These are phyloP conservation scores for Patella caerulea DNA, from an alignment of 2,888 invertebrate species.

Conservation along the genomic window DNA sequence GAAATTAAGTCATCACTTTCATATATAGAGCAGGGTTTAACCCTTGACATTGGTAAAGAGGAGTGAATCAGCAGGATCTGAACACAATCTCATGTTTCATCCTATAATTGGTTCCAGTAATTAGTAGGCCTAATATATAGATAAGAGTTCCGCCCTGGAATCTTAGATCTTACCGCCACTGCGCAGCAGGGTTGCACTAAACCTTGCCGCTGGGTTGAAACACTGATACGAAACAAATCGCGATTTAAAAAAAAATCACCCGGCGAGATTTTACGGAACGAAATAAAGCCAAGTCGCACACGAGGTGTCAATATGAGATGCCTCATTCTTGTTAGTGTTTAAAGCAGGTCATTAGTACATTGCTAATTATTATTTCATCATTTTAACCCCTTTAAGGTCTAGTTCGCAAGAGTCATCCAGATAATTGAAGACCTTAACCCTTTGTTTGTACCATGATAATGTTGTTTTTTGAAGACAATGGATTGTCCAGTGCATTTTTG, in stretches of 20 bases:
- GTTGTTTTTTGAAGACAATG: neutral
- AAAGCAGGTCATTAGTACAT: neutral
- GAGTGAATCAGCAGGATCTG: too few relatives aligned
- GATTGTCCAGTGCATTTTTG: too few relatives aligned
- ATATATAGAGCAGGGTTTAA: too few relatives aligned
- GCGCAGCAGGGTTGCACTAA: neutral
- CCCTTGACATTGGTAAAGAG: too few relatives aligned
- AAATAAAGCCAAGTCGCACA: too few relatives aligned
- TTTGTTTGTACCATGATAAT: neutral
- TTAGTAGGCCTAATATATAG: neutral
- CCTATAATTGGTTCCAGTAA: conserved; percentile 11
- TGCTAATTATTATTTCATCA: conserved; percentile 7
- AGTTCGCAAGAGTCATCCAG: neutral
- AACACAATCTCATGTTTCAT: neutral
- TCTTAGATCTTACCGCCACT: neutral
- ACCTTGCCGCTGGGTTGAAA: neutral
- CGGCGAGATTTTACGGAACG: neutral
- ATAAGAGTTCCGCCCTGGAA: neutral
- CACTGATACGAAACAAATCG: neutral
- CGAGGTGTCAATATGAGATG: too few relatives aligned
- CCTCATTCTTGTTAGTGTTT: too few relatives aligned
- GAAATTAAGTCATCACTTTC: too few relatives aligned
- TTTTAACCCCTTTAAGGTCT: neutral
- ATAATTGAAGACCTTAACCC: neutral
- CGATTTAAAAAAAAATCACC: conserved; percentile 2